A percentile compares a stretch with the other conserved stretches of the same genome.
These are phyloP conservation scores for Cremastobaeus sp. DNA, from an alignment of 2,888 invertebrate genomes.

Conservation along the genomic window DNA sequence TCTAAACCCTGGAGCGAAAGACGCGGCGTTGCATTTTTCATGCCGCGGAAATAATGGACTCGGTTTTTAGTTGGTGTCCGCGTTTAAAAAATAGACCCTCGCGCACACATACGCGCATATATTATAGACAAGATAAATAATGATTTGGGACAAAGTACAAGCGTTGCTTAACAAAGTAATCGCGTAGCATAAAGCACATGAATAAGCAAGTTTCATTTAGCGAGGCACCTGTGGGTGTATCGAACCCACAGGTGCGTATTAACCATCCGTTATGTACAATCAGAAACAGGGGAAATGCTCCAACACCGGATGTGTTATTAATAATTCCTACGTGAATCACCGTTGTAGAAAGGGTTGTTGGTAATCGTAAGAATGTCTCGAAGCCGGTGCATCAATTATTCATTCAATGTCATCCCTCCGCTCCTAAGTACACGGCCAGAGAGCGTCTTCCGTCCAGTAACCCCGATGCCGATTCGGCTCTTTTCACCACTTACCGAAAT, in stretches of 20 bases:
- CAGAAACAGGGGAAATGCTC: slow-evolving; percentile 68
- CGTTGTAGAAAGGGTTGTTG: slow-evolving; percentile 68
- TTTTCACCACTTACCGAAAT: slow-evolving; percentile 50
- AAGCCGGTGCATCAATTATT: slow-evolving; percentile 72
- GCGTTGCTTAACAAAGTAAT: slow-evolving; percentile 53
- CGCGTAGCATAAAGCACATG: slow-evolving; percentile 53
- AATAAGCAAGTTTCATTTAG: slow-evolving; percentile 57
- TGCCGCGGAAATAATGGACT: slow-evolving; percentile 1
- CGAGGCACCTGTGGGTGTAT: slow-evolving; percentile 55
- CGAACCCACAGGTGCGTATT: slow-evolving; percentile 57
- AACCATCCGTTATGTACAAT: slow-evolving; percentile 65
- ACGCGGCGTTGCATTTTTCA: slow-evolving; percentile 13
- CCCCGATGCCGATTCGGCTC: slow-evolving; percentile 25
- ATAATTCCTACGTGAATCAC: slow-evolving; percentile 71
- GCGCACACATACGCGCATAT: slow-evolving; percentile 16
- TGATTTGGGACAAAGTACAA: slow-evolving; percentile 40
- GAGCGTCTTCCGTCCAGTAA: slow-evolving; percentile 61
- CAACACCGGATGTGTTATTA: slow-evolving; percentile 69
- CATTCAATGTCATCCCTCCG: slow-evolving; percentile 72
- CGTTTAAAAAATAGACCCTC: slow-evolving; percentile 16
- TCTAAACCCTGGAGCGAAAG: slow-evolving; percentile 18
- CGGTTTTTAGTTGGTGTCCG: slow-evolving; percentile 6
- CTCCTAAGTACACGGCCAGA: slow-evolving; percentile 62
- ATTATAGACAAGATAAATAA: slow-evolving; percentile 36
- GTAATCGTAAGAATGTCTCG: slow-evolving; percentile 75